Evolutionary conservation across 2,113 vertebrate species (phyloP).

Genomic region (Alligator mississippiensis): DNA sequence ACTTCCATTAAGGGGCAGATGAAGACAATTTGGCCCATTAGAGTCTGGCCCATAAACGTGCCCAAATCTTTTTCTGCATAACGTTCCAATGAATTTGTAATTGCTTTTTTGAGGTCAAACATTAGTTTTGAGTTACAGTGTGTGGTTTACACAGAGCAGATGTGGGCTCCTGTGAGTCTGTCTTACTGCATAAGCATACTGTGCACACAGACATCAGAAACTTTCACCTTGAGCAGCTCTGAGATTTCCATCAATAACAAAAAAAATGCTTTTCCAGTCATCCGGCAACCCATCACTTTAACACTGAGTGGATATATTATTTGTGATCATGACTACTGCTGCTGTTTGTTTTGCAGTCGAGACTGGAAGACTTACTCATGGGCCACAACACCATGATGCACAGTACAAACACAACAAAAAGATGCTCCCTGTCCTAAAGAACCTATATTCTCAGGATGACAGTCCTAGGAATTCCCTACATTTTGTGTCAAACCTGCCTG

Average conservation of each 20-base stretch:
- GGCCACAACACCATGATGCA: accelerated
- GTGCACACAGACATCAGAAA: slow-evolving; percentile 60
- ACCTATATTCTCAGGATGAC: neutral
- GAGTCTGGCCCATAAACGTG: neutral
- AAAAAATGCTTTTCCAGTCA: slow-evolving; percentile 40
- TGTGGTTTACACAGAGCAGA: slow-evolving; percentile 15
- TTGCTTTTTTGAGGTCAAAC: slow-evolving; percentile 39
- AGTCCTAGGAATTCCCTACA: neutral
- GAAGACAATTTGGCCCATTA: slow-evolving; percentile 7
- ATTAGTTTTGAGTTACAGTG: slow-evolving; percentile 7
- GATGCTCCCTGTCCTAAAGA: neutral
- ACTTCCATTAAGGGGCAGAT: neutral
- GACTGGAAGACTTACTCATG: neutral
- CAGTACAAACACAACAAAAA: neutral
- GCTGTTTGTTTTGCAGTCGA: neutral
- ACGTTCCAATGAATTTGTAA: slow-evolving; percentile 5
- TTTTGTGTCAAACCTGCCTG: neutral
- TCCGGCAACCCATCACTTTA: slow-evolving; percentile 16
- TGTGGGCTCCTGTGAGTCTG: slow-evolving; percentile 21
- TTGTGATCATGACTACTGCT: neutral
- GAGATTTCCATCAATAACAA: neutral
- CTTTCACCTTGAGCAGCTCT: neutral
- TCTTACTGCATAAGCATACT: slow-evolving; percentile 43
- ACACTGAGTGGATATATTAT: slow-evolving; percentile 38
- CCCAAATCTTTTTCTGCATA: slow-evolving; percentile 12